These are phyloP conservation scores for Eptesicus fuscus DNA, from an alignment of 2,113 vertebrate species.

Conservation along the genomic window DNA sequence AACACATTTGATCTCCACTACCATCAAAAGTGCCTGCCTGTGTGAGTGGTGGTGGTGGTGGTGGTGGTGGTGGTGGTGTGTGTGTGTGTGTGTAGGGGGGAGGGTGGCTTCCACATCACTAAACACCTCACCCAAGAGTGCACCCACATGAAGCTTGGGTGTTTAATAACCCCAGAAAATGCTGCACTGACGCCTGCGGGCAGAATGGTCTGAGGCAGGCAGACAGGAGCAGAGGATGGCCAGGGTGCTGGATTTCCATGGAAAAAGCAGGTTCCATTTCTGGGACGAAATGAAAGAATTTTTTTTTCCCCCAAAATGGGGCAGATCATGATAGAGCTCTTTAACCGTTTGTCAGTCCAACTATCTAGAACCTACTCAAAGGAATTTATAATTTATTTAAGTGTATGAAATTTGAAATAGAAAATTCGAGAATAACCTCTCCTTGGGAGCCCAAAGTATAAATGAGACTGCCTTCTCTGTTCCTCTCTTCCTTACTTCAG, in stretches of 20 bases:
- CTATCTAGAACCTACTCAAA: background rate
- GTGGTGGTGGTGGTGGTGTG: no score
- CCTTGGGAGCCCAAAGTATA: conserved; percentile 10
- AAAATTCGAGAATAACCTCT: conserved; percentile 24
- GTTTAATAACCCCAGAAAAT: conserved; percentile 27
- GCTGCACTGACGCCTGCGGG: conserved; percentile 46
- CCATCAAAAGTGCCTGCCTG: background rate
- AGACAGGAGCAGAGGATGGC: background rate
- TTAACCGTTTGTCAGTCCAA: background rate
- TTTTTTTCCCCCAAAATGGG: background rate
- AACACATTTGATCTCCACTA: background rate
- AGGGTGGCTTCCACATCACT: background rate
- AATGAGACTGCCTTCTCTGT: background rate
- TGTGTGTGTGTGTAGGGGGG: background rate
- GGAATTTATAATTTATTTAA: background rate
- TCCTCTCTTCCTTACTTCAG: background rate
- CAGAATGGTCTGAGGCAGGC: background rate
- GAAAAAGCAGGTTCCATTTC: background rate
- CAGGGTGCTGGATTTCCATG: background rate
- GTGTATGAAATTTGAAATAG: background rate
- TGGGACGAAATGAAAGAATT: background rate
- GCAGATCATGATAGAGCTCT: background rate
- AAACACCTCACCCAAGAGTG: background rate
- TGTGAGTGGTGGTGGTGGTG: background rate
- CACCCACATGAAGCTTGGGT: background rate